A percentile compares a stretch with the other conserved stretches of the same genome.
These are phyloP conservation scores for Mycogona germanica DNA, from an alignment of 2,888 invertebrate genomes.

Conservation along the genomic window DNA sequence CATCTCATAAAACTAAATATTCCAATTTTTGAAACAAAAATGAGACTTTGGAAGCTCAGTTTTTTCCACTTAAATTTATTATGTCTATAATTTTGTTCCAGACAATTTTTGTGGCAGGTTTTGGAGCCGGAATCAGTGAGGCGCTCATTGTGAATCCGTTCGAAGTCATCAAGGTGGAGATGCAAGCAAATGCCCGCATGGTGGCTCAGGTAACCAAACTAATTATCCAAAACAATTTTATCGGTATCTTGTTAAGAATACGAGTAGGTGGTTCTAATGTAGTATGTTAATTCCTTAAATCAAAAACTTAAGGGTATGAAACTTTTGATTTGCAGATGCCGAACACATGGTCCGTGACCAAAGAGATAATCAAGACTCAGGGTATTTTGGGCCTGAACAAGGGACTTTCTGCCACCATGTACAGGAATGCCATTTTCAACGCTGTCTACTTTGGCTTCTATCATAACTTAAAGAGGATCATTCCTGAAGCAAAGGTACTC, in stretches of 20 bases:
- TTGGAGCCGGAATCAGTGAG: slow-evolving; percentile 79
- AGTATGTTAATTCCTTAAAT: no score
- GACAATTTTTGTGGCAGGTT: slow-evolving; percentile 78
- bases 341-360: slow-evolving; percentile 66
- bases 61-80: no score
- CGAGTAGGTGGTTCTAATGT: no score
- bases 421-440: slow-evolving; percentile 81
- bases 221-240: no score
- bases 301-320: background rate
- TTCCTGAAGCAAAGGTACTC: slow-evolving; percentile 33
- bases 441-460: slow-evolving; percentile 92
- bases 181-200: slow-evolving; percentile 29
- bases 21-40: no score
- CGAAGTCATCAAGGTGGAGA: slow-evolving; percentile 84
- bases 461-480: slow-evolving; percentile 66
- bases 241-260: no score
- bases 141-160: slow-evolving; percentile 85
- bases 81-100: slow-evolving; percentile 43
- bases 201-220: slow-evolving; percentile 6
- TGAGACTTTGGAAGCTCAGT: no score
- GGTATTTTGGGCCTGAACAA: slow-evolving; percentile 82
- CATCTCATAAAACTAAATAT: no score
- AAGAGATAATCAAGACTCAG: slow-evolving; percentile 54
- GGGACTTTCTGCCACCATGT: slow-evolving; percentile 77
- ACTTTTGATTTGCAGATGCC: slow-evolving; percentile 34